Percentiles rank a stretch among this genome's conserved stretches.
Evolutionary conservation across 2,797 vertebrate species (phyloP).

Genomic region (Limnodromus scolopaceus): DNA sequence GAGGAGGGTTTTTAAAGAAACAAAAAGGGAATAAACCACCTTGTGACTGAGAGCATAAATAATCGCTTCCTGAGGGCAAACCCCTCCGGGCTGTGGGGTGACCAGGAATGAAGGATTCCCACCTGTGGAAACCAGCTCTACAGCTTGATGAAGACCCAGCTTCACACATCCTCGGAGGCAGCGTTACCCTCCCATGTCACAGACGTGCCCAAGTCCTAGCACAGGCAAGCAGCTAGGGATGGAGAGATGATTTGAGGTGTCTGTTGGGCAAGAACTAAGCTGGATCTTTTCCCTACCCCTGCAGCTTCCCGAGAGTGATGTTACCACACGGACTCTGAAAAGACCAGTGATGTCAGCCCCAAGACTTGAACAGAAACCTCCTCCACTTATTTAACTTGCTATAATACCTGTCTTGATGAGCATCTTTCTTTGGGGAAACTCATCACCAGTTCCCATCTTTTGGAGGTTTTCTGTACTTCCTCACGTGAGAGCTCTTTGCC

Average conservation of each 20-base stretch:
- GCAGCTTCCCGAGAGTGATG: not conserved
- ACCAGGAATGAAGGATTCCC: not conserved
- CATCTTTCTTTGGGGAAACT: not conserved
- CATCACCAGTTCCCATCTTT: not conserved
- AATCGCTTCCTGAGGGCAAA: not conserved
- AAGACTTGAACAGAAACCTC: not conserved
- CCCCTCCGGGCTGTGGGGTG: not conserved
- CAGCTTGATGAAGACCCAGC: not conserved
- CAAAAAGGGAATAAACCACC: not conserved
- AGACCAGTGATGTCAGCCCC: not conserved
- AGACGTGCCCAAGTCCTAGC: rapidly evolving
- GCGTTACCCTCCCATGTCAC: rapidly evolving
- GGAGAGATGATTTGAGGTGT: not conserved
- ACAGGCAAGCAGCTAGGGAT: not conserved
- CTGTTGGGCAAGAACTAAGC: not conserved
- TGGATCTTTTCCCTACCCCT: not conserved
- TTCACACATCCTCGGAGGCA: rapidly evolving
- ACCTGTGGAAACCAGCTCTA: not conserved
- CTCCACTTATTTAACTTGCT: no score
- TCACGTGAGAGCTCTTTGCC: not conserved
- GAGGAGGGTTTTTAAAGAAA: not conserved
- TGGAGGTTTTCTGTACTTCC: not conserved
- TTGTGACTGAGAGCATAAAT: not conserved
- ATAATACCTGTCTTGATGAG: not conserved
- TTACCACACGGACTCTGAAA: not conserved